Percentiles rank a stretch among this genome's conserved stretches.
Evolutionary conservation across 2,113 vertebrate species (phyloP).

Genomic region (Crypturellus undulatus): DNA sequence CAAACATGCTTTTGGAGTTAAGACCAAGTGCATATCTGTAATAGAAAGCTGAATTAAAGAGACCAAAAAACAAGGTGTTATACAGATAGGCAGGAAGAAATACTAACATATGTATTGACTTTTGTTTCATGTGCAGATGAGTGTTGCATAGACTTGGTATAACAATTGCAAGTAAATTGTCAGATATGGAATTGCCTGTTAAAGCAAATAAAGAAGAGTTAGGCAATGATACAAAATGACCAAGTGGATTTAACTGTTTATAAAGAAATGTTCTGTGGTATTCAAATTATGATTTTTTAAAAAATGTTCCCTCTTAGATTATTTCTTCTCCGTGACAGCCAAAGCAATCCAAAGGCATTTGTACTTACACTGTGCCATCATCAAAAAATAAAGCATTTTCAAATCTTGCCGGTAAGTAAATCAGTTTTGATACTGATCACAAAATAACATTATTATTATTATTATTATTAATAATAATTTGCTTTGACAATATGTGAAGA

Average conservation of each 20-base stretch:
- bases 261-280: background rate
- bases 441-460: background rate
- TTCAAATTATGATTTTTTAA: background rate
- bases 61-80: background rate
- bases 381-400: slow-evolving; percentile 99
- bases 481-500: background rate
- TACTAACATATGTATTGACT: background rate
- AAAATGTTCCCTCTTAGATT: slow-evolving; percentile 79
- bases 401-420: slow-evolving; percentile 94
- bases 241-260: background rate
- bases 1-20: background rate
- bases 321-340: slow-evolving; percentile 96
- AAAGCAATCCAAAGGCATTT: slow-evolving; percentile 98
- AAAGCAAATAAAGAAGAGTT: background rate
- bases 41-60: background rate
- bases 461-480: background rate
- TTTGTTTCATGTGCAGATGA: background rate
- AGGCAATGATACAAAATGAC: background rate
- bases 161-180: background rate
- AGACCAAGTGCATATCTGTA: background rate
- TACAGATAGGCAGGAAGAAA: background rate
- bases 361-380: slow-evolving; percentile 98
- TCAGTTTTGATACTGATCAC: background rate
- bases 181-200: background rate
- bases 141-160: background rate